These are phyloP conservation scores for Criorhina ranunculi DNA, from an alignment of 2,888 invertebrate species.

Conservation along the genomic window DNA sequence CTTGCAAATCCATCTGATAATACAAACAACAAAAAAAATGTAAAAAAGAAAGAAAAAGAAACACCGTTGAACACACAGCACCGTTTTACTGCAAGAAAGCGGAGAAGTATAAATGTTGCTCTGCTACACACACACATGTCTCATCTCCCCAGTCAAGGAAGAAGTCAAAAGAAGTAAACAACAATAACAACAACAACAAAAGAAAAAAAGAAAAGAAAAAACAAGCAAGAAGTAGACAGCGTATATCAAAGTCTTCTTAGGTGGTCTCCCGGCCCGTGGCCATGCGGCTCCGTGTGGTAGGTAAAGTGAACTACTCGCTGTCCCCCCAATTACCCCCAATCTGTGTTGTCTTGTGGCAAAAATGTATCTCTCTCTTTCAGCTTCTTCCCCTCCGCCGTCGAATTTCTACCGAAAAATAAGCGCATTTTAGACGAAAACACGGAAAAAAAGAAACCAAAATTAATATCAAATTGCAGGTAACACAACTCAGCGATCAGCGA, in stretches of 20 bases:
- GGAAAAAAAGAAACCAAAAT: conserved; percentile 21
- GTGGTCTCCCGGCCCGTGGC: conserved; percentile 72
- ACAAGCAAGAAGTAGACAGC: conserved; percentile 56
- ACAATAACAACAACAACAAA: conserved; percentile 62
- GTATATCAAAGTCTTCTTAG: conserved; percentile 71
- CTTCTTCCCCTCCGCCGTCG: neutral
- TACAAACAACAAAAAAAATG: conserved; percentile 21
- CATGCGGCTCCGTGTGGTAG: conserved; percentile 67
- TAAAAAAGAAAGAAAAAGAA: conserved; percentile 28
- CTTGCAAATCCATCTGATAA: conserved; percentile 52
- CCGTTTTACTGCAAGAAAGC: conserved; percentile 66
- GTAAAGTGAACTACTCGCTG: conserved; percentile 66
- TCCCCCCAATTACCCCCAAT: conserved; percentile 38
- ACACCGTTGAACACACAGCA: conserved; percentile 62
- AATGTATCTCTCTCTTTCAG: conserved; percentile 29
- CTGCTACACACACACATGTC: conserved; percentile 21
- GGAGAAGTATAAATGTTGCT: conserved; percentile 62
- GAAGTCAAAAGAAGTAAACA: conserved; percentile 67
- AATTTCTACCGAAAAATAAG: conserved; percentile 23
- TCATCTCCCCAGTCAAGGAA: conserved; percentile 19
- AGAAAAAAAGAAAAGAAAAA: conserved; percentile 26
- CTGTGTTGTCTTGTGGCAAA: conserved; percentile 46
- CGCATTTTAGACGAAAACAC: conserved; percentile 2
- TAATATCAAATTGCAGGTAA: conserved; percentile 69
- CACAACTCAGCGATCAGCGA: conserved; percentile 36